Conservation (phyloP, 2,888 invertebrate genomes). For the Leptinotarsa peninsularis region DNA sequence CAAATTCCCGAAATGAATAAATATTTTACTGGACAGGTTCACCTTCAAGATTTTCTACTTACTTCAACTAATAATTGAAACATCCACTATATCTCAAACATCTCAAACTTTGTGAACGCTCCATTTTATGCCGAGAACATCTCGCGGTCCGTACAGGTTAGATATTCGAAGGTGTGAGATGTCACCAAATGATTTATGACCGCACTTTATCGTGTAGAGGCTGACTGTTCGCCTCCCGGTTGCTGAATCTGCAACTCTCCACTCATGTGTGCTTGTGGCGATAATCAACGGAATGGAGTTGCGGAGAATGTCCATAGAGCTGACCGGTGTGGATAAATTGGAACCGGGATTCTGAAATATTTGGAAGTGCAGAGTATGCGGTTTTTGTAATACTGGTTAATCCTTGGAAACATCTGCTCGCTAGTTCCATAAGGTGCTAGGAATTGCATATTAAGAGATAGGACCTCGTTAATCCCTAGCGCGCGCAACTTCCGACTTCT, state of each 20-base stretch:
- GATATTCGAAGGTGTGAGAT: conserved; percentile 54
- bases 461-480: too few relatives aligned
- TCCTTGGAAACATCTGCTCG: too few relatives aligned
- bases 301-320: conserved; percentile 36
- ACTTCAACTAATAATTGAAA: too few relatives aligned
- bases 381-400: neutral
- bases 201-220: conserved; percentile 58
- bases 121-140: conserved; percentile 8
- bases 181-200: conserved; percentile 58
- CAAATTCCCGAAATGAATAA: too few relatives aligned
- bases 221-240: conserved; percentile 54
- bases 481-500: too few relatives aligned
- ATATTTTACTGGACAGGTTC: too few relatives aligned
- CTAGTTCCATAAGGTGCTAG: too few relatives aligned
- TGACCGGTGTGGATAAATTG: conserved; percentile 29
- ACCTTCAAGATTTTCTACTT: too few relatives aligned
- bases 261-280: conserved; percentile 60
- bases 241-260: conserved; percentile 63
- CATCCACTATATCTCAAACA: too few relatives aligned
- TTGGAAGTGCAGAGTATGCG: neutral
- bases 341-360: neutral
- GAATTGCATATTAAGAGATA: too few relatives aligned
- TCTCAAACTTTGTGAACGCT: neutral
- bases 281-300: conserved; percentile 56
- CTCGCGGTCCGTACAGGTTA: conserved; percentile 38